Evolutionary conservation across 2,797 vertebrate genomes (phyloP), one percentile per base, ranked within the genome.

Genomic region (Enteromius afrohamiltoni): DNA sequence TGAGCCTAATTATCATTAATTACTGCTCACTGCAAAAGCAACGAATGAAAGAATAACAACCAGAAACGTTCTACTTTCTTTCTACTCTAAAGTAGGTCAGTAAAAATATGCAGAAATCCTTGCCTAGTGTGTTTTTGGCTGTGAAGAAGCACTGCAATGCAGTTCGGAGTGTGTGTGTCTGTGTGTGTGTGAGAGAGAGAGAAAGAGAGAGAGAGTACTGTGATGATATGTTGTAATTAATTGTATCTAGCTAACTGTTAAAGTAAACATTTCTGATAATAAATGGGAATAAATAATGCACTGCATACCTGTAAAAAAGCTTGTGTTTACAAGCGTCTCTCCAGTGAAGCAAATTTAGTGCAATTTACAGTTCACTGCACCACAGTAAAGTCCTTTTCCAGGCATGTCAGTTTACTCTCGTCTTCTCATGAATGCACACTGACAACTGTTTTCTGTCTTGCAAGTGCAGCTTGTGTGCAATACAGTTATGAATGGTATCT

Each of bases 141-240:
- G 37, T 88, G 86, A 65, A 45, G 82, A 88, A 91, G 85, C 86
- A 92, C 93, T 92, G 93, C 93, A 94, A 88, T 94, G 93, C 93
- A 93, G 93, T 89, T 91, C 79, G 81, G 40, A 23, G 62, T 77
- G 17, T 6, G 4, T 29, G 2, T 3, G 14, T 34, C 9, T 37
- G 21, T 55, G 13, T 74, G 55, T 71, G 51, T 6, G 51, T 9
- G n/a, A 58, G 29, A 29, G 53, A n/a, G 51, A 21, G 51, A 21
- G n/a, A 58, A n/a, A n/a, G 53, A n/a, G 34, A 16, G 51, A 34
- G 3, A n/a, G 19, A 17, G n/a, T 4, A 67, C 42, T 53, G 55
- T 17, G 37, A 14, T 75, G 13, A 11, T 10, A 55, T 10, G 19
- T n/a, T 55, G 55, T 60, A 26, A 60, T 26, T 26, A 60, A 26